Percentiles rank a stretch among this genome's conserved stretches.
Conservation (phyloP, 2,113 vertebrate genomes). For the Elephas maximus region DNA sequence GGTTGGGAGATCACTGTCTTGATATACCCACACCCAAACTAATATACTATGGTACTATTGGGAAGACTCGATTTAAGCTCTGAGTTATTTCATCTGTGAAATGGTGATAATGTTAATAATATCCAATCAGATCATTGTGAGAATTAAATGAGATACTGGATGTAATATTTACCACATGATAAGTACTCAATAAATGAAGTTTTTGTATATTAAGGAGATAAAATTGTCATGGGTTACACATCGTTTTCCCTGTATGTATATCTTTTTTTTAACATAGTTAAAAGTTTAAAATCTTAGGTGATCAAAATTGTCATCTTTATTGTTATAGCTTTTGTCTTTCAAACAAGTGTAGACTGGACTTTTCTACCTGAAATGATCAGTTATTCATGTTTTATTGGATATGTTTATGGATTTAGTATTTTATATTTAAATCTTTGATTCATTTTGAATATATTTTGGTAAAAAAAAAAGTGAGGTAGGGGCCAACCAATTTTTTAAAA, state of each 20-base stretch:
- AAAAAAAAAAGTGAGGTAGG: not conserved
- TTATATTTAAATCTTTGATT: constrained; percentile 21
- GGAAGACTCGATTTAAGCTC: not conserved
- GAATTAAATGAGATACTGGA: not conserved
- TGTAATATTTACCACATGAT: constrained; percentile 8
- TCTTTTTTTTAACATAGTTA: not conserved
- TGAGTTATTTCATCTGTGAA: not conserved
- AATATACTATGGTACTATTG: not conserved
- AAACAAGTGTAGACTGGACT: not conserved
- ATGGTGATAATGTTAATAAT: not conserved
- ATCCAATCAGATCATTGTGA: not conserved
- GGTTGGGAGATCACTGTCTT: not conserved
- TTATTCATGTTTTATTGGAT: not conserved
- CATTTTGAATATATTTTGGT: not conserved
- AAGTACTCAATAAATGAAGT: not conserved
- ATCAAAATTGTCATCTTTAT: not conserved
- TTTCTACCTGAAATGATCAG: not conserved
- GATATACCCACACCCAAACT: not conserved
- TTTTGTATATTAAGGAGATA: constrained; percentile 22
- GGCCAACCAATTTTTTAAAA: not conserved
- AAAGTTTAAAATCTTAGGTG: not conserved
- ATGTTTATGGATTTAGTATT: constrained; percentile 33
- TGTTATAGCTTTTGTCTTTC: constrained; percentile 1
- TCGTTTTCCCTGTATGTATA: not conserved
- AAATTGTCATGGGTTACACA: not conserved